phyloP scores from a whole-genome alignment of 2,113 vertebrate species.

The Poeciliopsis turrubarensis region DNA sequence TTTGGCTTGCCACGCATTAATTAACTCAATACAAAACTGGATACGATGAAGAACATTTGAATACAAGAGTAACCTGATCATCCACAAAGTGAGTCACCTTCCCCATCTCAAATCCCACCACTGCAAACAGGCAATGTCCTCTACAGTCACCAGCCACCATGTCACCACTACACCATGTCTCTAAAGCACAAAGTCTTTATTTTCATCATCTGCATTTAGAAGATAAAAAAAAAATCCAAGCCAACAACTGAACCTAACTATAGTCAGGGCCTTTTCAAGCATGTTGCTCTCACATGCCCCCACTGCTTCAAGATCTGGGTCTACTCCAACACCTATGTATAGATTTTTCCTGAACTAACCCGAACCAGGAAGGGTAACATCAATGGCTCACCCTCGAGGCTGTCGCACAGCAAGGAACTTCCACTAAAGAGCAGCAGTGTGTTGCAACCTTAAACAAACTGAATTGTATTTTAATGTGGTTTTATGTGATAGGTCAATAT shows the following conservation, averaged over 20 bases:
- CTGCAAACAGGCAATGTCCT: background rate
- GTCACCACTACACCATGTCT: background rate
- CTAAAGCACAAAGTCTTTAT: background rate
- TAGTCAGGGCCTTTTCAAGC: no score
- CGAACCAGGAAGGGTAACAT: background rate
- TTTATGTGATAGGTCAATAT: no score
- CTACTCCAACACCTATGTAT: background rate
- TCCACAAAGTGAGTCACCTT: background rate
- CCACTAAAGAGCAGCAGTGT: no score
- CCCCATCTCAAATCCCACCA: background rate
- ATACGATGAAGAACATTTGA: conserved; percentile 32
- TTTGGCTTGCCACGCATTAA: conserved; percentile 54
- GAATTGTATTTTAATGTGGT: no score
- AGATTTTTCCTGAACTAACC: background rate
- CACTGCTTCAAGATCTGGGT: background rate
- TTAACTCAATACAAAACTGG: conserved; percentile 35
- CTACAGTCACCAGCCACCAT: background rate
- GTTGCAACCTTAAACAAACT: no score
- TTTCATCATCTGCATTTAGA: background rate
- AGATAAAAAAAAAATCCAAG: background rate
- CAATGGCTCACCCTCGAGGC: background rate
- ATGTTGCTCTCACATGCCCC: background rate
- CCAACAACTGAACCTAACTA: background rate
- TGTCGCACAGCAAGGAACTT: background rate
- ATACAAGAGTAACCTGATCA: conserved; percentile 1